Conservation (phyloP, 2,797 vertebrate species). For the Myioborus melanocephalus region DNA sequence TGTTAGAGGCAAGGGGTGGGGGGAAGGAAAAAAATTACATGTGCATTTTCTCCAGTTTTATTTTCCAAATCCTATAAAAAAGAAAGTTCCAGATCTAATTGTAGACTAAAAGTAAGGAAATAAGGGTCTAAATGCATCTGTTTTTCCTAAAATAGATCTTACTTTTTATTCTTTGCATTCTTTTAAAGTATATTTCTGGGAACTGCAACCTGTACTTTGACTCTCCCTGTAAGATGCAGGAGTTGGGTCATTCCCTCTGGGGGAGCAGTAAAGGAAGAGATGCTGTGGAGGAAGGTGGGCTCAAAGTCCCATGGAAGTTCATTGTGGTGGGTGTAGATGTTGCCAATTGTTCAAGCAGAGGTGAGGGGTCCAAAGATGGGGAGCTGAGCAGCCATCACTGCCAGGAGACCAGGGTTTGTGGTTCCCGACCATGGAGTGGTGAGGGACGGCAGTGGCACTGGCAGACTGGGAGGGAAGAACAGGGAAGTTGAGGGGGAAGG, state of each 20-base stretch:
- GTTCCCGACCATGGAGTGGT: accelerated
- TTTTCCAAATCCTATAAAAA: not conserved
- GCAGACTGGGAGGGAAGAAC: not conserved
- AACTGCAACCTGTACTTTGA: not conserved
- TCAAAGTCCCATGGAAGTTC: not conserved
- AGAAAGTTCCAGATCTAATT: not conserved
- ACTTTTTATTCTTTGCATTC: not conserved
- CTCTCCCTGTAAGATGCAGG: not conserved
- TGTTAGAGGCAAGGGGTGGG: not conserved
- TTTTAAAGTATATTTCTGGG: not conserved
- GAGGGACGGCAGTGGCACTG: not conserved
- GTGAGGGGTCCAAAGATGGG: not conserved
- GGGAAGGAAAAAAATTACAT: not conserved
- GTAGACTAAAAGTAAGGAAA: not conserved
- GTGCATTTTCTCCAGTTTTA: not conserved
- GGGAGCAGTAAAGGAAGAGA: accelerated
- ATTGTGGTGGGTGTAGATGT: not conserved
- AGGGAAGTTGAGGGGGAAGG: accelerated
- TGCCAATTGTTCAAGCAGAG: not conserved
- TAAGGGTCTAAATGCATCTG: not conserved
- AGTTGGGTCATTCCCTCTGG: not conserved
- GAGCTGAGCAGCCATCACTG: not conserved
- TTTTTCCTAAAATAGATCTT: not conserved
- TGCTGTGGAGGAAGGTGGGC: not conserved
- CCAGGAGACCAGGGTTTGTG: not conserved